Conservation (phyloP, 1,140 invertebrate species). For the Heterodera schachtii region DNA sequence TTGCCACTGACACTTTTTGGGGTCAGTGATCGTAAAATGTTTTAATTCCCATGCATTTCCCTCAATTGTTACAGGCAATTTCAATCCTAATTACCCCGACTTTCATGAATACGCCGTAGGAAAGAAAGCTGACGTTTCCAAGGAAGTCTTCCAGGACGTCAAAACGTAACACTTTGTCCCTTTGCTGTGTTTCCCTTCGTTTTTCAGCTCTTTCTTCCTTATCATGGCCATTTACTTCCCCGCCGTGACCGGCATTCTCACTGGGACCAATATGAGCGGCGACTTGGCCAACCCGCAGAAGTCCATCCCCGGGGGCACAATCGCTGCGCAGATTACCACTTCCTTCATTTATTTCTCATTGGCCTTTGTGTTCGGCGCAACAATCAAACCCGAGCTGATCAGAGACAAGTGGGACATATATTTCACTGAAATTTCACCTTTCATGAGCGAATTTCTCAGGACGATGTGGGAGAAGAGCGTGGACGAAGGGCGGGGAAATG, state of each 20-base stretch:
- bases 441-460: background rate
- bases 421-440: background rate
- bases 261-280: conserved; percentile 74
- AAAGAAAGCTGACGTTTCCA: conserved; percentile 36
- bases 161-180: conserved; percentile 71
- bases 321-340: conserved; percentile 93
- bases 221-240: conserved; percentile 99
- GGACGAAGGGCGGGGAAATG: no score
- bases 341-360: conserved; percentile 78
- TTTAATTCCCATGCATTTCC: background rate
- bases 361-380: conserved; percentile 60
- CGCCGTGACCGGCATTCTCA: conserved; percentile 97
- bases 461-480: no score
- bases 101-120: conserved; percentile 41
- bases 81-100: conserved; percentile 51
- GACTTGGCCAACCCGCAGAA: conserved; percentile 96
- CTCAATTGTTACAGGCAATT: conserved; percentile 51
- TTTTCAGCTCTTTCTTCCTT: conserved; percentile 91
- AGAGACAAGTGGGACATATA: conserved; percentile 56
- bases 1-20: conserved; percentile 51
- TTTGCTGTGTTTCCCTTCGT: conserved; percentile 71
- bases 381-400: conserved; percentile 54
- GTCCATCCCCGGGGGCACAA: conserved; percentile 95
- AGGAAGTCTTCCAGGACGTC: conserved; percentile 73
- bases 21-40: conserved; percentile 30